These are phyloP conservation scores for Setipinna tenuifilis DNA, from an alignment of 2,797 vertebrate genomes.

Conservation along the genomic window DNA sequence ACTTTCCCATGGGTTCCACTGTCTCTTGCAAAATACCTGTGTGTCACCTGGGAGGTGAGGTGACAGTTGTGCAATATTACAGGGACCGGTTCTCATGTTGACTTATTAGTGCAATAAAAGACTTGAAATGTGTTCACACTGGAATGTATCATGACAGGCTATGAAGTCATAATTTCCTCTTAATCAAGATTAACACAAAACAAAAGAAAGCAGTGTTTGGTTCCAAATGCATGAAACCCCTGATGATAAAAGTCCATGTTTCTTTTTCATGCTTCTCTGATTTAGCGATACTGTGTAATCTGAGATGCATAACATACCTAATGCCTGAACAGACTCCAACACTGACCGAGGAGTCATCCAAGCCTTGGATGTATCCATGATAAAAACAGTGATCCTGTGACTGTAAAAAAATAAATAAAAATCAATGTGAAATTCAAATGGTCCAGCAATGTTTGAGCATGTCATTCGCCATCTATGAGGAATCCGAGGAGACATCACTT, in stretches of 20 bases:
- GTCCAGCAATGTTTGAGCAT: not conserved
- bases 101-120: not conserved
- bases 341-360: constrained; percentile 78
- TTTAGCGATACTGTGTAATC: not conserved
- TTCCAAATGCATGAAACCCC: not conserved
- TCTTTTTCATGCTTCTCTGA: not conserved
- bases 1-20: not conserved
- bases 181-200: not conserved
- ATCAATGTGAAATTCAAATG: not conserved
- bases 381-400: constrained; percentile 89
- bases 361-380: constrained; percentile 80
- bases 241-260: not conserved
- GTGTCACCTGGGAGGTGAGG: not conserved
- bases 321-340: constrained; percentile 84
- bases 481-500: not conserved
- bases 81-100: not conserved
- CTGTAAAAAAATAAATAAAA: not conserved
- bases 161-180: not conserved
- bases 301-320: constrained; percentile 76
- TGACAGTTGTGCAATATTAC: not conserved
- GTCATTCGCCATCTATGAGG: not conserved
- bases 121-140: not conserved
- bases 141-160: not conserved
- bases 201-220: not conserved
- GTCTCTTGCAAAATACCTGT: constrained; percentile 10